A percentile compares a stretch with the other conserved stretches of the same genome.
Conservation (phyloP, 2,113 vertebrate genomes). For the cattle (Bos taurus) region ARS-UCD2.0 NC_037343.1:33662001-33662500, state of each 20-base stretch:
- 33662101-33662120: not conserved
- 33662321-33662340: not conserved
- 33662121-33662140: not conserved
- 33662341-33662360: not conserved
- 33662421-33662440: not conserved
- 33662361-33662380: not conserved
- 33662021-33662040: not conserved
- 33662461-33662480: not conserved
- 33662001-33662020: not conserved
- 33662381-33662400: not conserved
- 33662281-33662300: fast-evolving
- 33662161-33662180: not conserved
- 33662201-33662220: not conserved
- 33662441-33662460: not conserved
- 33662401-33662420: not conserved
- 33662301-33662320: not conserved
- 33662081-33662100: not conserved
- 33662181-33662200: not conserved
- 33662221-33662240: not conserved
- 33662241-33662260: no score
- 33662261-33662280: not conserved
- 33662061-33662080: not conserved
- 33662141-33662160: not conserved
- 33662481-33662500: not conserved
- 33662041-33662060: not conserved